phyloP scores from a whole-genome alignment of 2,797 vertebrate genomes.

The Echiichthys vipera region DNA sequence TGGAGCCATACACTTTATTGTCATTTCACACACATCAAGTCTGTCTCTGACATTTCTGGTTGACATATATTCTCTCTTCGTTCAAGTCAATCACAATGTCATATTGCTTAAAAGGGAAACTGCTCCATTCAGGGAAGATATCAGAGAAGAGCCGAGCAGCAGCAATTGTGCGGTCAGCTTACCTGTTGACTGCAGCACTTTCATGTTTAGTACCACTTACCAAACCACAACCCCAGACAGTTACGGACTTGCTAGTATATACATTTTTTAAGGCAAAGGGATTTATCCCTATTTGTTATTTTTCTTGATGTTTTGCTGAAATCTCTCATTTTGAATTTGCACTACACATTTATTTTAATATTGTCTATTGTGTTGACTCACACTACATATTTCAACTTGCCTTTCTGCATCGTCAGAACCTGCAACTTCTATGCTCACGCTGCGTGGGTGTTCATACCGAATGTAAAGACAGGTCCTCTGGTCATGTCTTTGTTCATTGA shows the following conservation, averaged over 20 bases:
- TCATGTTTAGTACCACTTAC: neutral
- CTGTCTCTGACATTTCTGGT: slow-evolving; percentile 43
- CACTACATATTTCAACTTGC: neutral
- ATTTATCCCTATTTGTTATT: slow-evolving; percentile 8
- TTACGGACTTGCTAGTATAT: neutral
- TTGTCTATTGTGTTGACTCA: neutral
- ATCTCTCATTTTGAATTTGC: neutral
- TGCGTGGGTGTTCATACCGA: neutral
- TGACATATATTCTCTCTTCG: slow-evolving; percentile 13
- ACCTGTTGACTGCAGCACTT: neutral
- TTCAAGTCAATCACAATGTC: slow-evolving; percentile 25
- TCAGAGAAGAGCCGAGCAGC: neutral
- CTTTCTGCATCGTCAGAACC: neutral
- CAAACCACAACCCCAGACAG: neutral
- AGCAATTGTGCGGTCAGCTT: slow-evolving; percentile 5
- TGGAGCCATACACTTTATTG: slow-evolving; percentile 23
- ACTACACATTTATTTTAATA: neutral
- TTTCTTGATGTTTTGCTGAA: neutral
- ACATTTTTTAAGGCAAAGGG: neutral
- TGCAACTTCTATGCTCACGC: neutral
- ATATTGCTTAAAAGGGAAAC: slow-evolving; percentile 19
- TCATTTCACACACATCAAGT: slow-evolving; percentile 38
- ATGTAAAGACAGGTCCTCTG: neutral
- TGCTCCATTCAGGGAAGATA: slow-evolving; percentile 15
- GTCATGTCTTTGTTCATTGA: neutral